Conservation (phyloP, 2,888 invertebrate genomes). For the Leptinotarsa tumamoca region DNA sequence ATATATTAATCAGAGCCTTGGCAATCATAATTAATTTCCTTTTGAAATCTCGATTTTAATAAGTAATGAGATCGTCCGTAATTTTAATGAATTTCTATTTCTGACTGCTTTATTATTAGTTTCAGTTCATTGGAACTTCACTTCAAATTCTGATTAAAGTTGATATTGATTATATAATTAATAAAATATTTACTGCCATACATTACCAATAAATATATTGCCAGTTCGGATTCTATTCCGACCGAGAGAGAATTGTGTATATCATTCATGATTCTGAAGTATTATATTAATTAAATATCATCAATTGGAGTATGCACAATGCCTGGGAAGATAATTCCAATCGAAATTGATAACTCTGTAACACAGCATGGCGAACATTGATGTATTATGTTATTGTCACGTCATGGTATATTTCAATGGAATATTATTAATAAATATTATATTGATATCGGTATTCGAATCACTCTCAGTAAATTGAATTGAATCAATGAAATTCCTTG, state of each 20-base stretch:
- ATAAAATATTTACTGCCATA: slow-evolving; percentile 46
- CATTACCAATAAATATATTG: slow-evolving; percentile 46
- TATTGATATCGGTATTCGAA: not conserved
- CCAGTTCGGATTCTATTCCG: not conserved
- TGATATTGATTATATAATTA: slow-evolving; percentile 48
- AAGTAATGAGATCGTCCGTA: not conserved
- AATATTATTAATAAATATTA: slow-evolving; percentile 1
- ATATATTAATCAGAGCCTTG: not conserved
- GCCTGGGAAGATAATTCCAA: not conserved
- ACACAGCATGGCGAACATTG: slow-evolving; percentile 1
- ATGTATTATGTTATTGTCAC: slow-evolving; percentile 1
- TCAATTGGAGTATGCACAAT: slow-evolving; percentile 1
- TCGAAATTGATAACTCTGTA: slow-evolving; percentile 8
- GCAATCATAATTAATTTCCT: slow-evolving; percentile 1
- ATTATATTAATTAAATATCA: slow-evolving; percentile 7
- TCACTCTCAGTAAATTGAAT: not conserved
- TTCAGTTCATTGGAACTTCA: slow-evolving; percentile 40
- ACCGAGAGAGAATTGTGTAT: not conserved
- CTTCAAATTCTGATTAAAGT: slow-evolving; percentile 45
- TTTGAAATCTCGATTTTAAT: slow-evolving; percentile 5
- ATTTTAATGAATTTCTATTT: slow-evolving; percentile 17
- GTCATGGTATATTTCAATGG: not conserved
- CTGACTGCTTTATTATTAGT: slow-evolving; percentile 26
- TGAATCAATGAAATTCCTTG: not conserved
- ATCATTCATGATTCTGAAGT: slow-evolving; percentile 11